Conservation (phyloP, 2,113 vertebrate species). For the Podarcis cretensis region DNA sequence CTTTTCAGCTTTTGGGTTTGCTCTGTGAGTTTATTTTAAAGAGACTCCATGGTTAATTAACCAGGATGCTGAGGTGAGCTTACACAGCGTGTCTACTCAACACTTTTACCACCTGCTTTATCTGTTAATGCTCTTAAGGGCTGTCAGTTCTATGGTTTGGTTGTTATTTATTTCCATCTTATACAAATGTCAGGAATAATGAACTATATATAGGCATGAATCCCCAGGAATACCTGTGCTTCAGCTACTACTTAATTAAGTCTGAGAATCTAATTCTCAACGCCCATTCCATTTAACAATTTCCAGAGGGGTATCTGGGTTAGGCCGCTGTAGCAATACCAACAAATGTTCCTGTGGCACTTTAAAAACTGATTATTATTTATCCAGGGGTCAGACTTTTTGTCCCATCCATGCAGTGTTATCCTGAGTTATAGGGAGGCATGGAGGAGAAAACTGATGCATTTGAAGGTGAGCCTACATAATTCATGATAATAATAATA, state of each 20-base stretch:
- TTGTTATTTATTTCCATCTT: constrained; percentile 45
- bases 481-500: too few species aligned
- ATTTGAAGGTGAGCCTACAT: too few species aligned
- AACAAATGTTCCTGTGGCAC: too few species aligned
- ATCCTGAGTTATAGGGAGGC: too few species aligned
- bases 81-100: constrained; percentile 29
- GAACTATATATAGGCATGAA: constrained; percentile 43
- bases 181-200: constrained; percentile 47
- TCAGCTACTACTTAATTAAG: background rate
- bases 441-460: too few species aligned
- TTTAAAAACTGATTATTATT: too few species aligned
- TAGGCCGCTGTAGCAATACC: too few species aligned
- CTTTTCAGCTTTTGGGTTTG: background rate
- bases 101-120: constrained; percentile 51
- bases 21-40: background rate
- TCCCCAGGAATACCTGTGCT: constrained; percentile 2
- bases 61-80: background rate
- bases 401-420: too few species aligned
- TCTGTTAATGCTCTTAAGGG: constrained; percentile 55
- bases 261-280: background rate
- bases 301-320: too few species aligned
- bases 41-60: constrained; percentile 18
- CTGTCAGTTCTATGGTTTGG: constrained; percentile 20
- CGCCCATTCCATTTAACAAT: too few species aligned
- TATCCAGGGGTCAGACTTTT: too few species aligned